Evolutionary conservation across 2,888 invertebrate genomes (phyloP).

Genomic region (Nephrotoma appendiculata): DNA sequence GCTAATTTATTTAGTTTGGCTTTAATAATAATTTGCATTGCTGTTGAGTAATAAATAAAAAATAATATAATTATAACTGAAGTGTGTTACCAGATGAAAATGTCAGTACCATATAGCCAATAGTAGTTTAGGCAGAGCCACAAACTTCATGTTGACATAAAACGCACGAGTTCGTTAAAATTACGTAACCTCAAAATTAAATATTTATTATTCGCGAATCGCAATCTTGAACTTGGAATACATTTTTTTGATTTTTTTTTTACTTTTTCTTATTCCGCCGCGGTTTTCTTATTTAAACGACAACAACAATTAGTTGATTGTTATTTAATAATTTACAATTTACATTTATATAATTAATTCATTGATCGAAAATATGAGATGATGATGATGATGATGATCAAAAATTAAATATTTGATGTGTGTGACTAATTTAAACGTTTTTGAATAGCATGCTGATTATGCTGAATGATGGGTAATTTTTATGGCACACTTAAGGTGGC

Average conservation of each 20-base stretch:
- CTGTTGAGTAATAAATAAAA: neutral
- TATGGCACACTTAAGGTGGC: neutral
- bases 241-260: neutral
- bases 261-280: neutral
- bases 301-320: neutral
- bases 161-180: neutral
- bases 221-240: neutral
- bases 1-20: neutral
- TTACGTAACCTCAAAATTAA: neutral
- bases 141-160: neutral
- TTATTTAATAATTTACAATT: neutral
- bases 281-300: neutral
- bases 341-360: neutral
- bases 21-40: neutral
- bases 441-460: neutral
- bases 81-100: neutral
- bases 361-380: neutral
- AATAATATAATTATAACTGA: neutral
- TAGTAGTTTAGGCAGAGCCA: neutral
- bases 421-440: neutral
- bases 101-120: neutral
- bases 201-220: neutral
- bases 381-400: neutral
- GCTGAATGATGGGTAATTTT: neutral
- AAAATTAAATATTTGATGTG: neutral